Conservation (phyloP, 2,113 vertebrate genomes). For the Tachysurus vachellii region DNA sequence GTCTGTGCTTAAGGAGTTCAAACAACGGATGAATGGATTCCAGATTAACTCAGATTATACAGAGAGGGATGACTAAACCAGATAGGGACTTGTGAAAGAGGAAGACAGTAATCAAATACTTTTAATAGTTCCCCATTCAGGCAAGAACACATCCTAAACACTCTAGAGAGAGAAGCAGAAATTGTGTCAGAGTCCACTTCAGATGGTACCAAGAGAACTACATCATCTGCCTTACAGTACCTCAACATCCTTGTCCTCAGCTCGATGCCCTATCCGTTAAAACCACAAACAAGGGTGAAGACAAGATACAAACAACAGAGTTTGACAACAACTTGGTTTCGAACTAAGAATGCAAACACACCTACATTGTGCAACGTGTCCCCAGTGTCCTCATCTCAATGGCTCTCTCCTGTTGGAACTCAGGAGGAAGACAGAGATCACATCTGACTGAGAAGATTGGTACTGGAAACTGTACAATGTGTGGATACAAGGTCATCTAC, state of each 20-base stretch:
- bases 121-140: background rate
- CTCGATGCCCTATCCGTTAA: background rate
- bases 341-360: background rate
- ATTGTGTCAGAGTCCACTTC: background rate
- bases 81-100: background rate
- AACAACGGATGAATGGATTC: constrained; percentile 78
- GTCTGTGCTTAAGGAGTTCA: constrained; percentile 77
- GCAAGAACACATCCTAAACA: background rate
- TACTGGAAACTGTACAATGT: background rate
- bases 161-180: background rate
- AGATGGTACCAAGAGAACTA: background rate
- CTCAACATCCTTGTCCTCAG: background rate
- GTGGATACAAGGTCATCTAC: background rate
- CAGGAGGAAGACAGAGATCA: background rate
- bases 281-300: background rate
- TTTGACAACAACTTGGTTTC: background rate
- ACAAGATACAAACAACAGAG: background rate
- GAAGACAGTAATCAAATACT: background rate
- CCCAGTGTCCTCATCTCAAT: background rate
- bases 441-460: background rate
- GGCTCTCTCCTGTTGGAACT: background rate
- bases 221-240: background rate
- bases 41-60: constrained; percentile 69
- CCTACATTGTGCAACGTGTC: background rate
- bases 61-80: constrained; percentile 23